Percentiles rank a stretch among this genome's conserved stretches.
Conservation (phyloP, 30 jellyfish, hydroid and myxozoan genomes). For the Turritopsis dohrnii region DNA sequence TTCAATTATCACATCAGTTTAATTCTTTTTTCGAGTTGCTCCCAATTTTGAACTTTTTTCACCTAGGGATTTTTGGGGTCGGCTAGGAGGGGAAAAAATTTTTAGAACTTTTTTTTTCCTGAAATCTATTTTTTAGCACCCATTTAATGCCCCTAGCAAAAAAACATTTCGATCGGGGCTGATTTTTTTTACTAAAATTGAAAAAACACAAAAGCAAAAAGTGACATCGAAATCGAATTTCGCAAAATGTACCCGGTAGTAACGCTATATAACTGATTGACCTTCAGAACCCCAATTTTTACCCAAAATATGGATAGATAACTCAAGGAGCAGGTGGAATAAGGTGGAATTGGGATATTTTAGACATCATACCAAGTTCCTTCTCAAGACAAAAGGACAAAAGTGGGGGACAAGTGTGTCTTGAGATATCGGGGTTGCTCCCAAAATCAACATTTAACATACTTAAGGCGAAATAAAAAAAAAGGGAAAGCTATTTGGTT, state of each 20-base stretch:
- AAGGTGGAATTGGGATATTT: conserved; percentile 5
- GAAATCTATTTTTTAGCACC: not conserved
- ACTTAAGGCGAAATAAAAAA: not conserved
- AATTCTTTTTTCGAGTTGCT: not conserved
- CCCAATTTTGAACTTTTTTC: not conserved
- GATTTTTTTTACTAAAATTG: not conserved
- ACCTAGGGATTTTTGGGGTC: not conserved
- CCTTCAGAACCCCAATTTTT: not conserved
- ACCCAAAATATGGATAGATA: not conserved
- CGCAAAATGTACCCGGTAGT: not conserved
- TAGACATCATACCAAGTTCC: conserved; percentile 11
- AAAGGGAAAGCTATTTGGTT: not conserved
- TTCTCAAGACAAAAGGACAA: not conserved
- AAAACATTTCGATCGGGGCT: not conserved
- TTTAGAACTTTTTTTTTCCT: not conserved
- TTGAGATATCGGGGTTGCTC: not conserved
- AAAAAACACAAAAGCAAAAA: not conserved
- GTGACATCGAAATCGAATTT: not conserved
- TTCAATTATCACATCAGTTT: not conserved
- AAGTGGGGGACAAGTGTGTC: not conserved
- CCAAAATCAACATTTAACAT: not conserved
- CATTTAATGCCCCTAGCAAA: not conserved
- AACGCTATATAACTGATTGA: not conserved
- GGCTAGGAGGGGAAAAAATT: not conserved
- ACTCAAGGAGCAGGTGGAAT: conserved; percentile 15